Conservation (phyloP, 2,888 invertebrate species). For the Stramonita haemastoma region DNA sequence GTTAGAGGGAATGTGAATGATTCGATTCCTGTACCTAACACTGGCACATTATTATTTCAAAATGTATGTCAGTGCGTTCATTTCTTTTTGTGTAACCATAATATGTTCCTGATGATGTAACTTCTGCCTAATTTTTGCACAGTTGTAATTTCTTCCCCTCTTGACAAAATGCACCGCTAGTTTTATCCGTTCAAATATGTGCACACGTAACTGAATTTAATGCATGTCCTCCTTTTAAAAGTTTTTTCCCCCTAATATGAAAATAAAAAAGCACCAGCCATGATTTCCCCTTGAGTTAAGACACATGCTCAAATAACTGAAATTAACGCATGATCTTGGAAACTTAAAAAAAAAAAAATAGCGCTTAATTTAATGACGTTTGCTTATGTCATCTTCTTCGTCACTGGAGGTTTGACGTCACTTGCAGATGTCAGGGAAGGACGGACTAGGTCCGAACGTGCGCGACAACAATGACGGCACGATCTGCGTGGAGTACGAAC, state of each 20-base stretch:
- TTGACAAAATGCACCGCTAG: too few relatives aligned
- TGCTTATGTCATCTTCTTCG: not conserved
- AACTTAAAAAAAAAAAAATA: not conserved
- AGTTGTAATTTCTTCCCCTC: not conserved
- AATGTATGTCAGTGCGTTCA: too few relatives aligned
- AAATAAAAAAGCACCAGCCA: not conserved
- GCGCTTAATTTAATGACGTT: not conserved
- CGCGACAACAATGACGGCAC: conserved; percentile 97
- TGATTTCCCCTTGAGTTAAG: not conserved
- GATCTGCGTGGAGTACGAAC: conserved; percentile 95
- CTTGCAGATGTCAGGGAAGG: conserved; percentile 59
- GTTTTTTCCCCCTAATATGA: too few relatives aligned
- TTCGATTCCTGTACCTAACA: too few relatives aligned
- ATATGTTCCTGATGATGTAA: too few relatives aligned
- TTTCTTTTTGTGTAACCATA: too few relatives aligned
- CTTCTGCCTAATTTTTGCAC: too few relatives aligned
- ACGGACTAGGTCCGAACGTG: conserved; percentile 79
- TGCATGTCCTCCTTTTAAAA: too few relatives aligned
- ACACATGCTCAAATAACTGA: not conserved
- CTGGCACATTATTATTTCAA: too few relatives aligned
- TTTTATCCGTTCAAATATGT: too few relatives aligned
- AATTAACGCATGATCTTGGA: not conserved
- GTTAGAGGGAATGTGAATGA: too few relatives aligned
- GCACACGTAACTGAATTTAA: too few relatives aligned
- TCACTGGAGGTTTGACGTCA: not conserved